Evolutionary conservation across 2,113 vertebrate species (phyloP), one percentile per base, ranked within the genome.

Genomic region (Solea senegalensis): DNA sequence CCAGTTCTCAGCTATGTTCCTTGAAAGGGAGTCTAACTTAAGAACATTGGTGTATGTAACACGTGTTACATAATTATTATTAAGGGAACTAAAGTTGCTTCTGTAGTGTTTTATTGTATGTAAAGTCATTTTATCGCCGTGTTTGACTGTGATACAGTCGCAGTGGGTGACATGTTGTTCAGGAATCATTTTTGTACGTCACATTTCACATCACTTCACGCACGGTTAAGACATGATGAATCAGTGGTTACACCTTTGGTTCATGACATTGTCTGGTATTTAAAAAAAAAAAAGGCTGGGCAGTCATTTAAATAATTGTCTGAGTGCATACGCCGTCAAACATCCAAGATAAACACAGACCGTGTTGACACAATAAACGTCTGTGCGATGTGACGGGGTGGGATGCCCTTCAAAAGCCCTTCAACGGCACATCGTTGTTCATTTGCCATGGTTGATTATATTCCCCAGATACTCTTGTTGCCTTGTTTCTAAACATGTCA

Each of bases 171-270:
- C 26, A 26, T 11, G 9, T 41, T 58, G 14, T 8, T n/a, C 39
- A 62, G 5, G 41, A 34, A 53, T 67, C 26, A 16, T 39, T n/a
- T 21, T 0, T 57, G 4, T n/a, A n/a, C n/a, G n/a, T n/a, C n/a
- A n/a, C n/a, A n/a, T n/a, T n/a, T n/a, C n/a, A n/a, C 15, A 9
- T 9, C 81, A 64, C 41, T 65, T 86, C 3, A 58, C 21, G 51
- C 11, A 78, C 70, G 77, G 84, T 44, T 12, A 67, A 51, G 10
- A 11, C 21, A 9, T 8, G 7, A 14, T 88, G 90, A 87, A 87
- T 85, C 81, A 87, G 71, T 83, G 76, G 71, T 76, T 65, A 69
- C 84, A 80, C 84, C 78, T 85, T 45, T 76, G 50, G 79, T 78
- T 84, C 55, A 54, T 74, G 16, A 16, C 54, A 59, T 62, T 74